These are phyloP conservation scores for Ectobius pallidus DNA, from an alignment of 2,888 invertebrate species.

Conservation along the genomic window DNA sequence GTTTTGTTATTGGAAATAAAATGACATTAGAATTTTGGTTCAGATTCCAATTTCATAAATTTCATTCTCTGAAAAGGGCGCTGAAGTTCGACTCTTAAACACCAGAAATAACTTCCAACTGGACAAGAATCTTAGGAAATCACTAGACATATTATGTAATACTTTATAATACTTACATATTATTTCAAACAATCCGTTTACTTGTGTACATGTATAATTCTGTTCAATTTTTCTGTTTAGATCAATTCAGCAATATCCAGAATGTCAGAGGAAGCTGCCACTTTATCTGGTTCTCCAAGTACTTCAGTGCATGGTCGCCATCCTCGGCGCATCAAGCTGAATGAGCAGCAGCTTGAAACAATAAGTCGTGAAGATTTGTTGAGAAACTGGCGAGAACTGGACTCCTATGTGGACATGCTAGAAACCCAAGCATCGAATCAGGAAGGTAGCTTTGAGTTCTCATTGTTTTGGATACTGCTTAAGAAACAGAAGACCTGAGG, in stretches of 20 bases:
- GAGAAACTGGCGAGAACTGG: conserved; percentile 76
- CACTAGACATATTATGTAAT: too few species aligned
- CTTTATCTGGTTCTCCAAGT: conserved; percentile 23
- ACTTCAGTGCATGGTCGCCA: conserved; percentile 21
- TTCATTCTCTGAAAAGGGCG: too few species aligned
- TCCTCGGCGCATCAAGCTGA: conserved; percentile 62
- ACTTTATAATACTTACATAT: too few species aligned
- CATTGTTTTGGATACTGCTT: background rate
- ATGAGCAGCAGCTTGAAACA: conserved; percentile 68
- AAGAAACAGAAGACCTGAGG: too few species aligned
- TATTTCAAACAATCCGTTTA: too few species aligned
- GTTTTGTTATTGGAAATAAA: too few species aligned
- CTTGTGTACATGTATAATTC: too few species aligned
- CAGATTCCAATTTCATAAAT: too few species aligned
- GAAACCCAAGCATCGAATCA: conserved; percentile 75
- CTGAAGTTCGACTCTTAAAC: too few species aligned
- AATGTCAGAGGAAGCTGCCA: conserved; percentile 37
- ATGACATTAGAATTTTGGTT: too few species aligned
- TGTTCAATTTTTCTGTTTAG: conserved; percentile 2
- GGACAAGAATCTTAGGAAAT: too few species aligned
- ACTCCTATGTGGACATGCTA: conserved; percentile 75
- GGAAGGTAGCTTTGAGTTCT: conserved; percentile 68
- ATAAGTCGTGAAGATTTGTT: conserved; percentile 69
- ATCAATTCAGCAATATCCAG: background rate
- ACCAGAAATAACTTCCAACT: too few species aligned